These are phyloP conservation scores for Calidris pugnax DNA, from an alignment of 2,113 vertebrate genomes.

Conservation along the genomic window DNA sequence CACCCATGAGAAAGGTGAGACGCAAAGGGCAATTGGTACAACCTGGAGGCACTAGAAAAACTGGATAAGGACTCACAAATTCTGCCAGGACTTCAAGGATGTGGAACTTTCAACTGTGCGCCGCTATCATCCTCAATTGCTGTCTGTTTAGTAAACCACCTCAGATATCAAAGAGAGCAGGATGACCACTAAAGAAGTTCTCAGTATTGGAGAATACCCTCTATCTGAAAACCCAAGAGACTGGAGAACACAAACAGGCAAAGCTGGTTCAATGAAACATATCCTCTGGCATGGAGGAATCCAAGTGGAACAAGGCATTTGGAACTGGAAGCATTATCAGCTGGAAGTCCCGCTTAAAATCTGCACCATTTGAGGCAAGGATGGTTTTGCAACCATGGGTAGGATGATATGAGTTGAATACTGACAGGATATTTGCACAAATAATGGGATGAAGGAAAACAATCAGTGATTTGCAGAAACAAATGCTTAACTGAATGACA, in stretches of 20 bases:
- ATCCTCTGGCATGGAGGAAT: background rate
- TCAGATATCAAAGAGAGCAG: background rate
- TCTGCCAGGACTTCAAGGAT: background rate
- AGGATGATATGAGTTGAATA: background rate
- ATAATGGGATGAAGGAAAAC: background rate
- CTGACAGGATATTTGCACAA: background rate
- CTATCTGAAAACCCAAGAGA: background rate
- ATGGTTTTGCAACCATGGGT: background rate
- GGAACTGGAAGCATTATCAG: background rate
- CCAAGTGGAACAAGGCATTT: background rate
- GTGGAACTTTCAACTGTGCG: background rate
- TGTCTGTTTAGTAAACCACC: background rate
- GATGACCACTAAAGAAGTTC: background rate
- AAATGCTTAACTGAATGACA: background rate
- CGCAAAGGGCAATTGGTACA: background rate
- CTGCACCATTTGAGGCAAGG: background rate
- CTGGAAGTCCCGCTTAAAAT: background rate
- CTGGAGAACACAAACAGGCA: background rate
- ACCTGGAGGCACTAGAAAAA: background rate
- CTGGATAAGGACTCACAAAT: background rate
- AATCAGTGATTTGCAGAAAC: background rate
- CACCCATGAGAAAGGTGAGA: background rate
- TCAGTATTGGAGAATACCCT: accelerated
- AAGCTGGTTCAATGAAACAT: background rate
- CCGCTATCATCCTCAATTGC: background rate